Conservation (phyloP, 2,113 vertebrate species). For the Phainopepla nitens region DNA sequence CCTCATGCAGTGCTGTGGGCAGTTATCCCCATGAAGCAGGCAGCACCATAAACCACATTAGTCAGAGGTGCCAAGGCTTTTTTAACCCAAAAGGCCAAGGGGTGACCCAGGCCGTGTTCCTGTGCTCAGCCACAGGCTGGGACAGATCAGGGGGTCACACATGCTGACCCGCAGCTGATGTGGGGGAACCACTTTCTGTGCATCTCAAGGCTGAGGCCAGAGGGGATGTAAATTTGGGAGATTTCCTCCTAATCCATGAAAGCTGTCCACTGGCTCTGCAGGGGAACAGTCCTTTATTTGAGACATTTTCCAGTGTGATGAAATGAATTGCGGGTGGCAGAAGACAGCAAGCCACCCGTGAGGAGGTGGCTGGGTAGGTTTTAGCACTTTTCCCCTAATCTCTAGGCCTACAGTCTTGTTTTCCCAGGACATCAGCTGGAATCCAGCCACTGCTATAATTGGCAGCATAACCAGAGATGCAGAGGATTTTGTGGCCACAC, state of each 20-base stretch:
- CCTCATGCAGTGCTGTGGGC: accelerated
- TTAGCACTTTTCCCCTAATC: neutral
- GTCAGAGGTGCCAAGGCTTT: accelerated
- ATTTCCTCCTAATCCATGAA: accelerated
- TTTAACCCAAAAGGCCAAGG: too few species aligned
- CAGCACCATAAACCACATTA: accelerated
- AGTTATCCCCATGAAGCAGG: accelerated
- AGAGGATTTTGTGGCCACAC: neutral
- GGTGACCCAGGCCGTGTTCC: accelerated
- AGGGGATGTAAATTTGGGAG: neutral
- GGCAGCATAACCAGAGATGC: neutral
- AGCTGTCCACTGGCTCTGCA: neutral
- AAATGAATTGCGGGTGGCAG: accelerated
- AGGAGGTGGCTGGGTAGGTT: neutral
- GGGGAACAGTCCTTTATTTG: accelerated
- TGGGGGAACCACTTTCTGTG: accelerated
- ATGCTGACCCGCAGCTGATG: too few species aligned
- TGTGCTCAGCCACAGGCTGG: accelerated
- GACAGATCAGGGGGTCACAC: too few species aligned
- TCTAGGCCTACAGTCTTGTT: neutral
- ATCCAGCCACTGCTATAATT: neutral
- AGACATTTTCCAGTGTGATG: accelerated
- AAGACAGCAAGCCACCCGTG: accelerated
- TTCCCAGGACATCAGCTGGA: neutral
- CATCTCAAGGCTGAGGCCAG: accelerated